These are phyloP conservation scores for Drosophila oshimai DNA, from an alignment of 1,140 invertebrate species.

Conservation along the genomic window DNA sequence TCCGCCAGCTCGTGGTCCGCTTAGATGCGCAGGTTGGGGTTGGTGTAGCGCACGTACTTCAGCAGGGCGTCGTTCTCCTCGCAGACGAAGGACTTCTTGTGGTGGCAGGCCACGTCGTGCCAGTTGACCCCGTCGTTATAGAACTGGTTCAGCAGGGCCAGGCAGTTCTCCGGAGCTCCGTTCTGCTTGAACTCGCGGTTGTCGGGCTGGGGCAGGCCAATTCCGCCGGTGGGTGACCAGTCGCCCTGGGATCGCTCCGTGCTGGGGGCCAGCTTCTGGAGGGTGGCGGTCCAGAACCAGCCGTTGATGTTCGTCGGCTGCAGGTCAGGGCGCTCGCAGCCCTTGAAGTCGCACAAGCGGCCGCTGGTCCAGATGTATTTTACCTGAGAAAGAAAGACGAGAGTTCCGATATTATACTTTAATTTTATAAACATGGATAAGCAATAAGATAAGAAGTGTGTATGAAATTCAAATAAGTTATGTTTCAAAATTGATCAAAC, in stretches of 20 bases:
- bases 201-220: conserved; percentile 91
- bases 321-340: conserved; percentile 90
- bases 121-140: conserved; percentile 94
- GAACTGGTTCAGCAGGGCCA: conserved; percentile 91
- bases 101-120: conserved; percentile 94
- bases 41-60: conserved; percentile 90
- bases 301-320: conserved; percentile 90
- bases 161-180: conserved; percentile 90
- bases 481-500: too few relatives aligned
- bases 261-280: conserved; percentile 90
- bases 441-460: too few relatives aligned
- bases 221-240: conserved; percentile 91
- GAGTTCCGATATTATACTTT: neutral
- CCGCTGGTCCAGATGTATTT: conserved; percentile 94
- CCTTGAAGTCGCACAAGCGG: conserved; percentile 92
- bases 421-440: too few relatives aligned
- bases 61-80: conserved; percentile 91
- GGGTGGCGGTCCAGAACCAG: conserved; percentile 94
- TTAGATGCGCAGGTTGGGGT: conserved; percentile 88
- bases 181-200: conserved; percentile 91
- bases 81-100: conserved; percentile 92
- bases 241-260: conserved; percentile 90
- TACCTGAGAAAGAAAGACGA: conserved; percentile 47
- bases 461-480: too few relatives aligned
- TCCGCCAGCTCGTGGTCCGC: conserved; percentile 11